phyloP scores from a whole-genome alignment of 23 tunicate genomes.

The Trididemnum miniatum region DNA sequence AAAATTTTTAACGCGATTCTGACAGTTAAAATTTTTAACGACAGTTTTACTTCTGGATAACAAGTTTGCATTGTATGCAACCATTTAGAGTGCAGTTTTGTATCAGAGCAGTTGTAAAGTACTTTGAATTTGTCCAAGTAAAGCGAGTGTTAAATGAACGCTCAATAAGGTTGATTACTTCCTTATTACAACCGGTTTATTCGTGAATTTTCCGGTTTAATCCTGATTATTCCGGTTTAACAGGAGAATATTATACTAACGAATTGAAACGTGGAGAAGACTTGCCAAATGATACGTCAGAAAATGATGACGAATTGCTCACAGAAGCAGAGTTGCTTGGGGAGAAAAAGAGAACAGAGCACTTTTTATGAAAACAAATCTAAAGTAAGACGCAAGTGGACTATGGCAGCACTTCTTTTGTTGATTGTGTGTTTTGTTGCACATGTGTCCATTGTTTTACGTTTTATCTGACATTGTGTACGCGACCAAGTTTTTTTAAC shows the following conservation, averaged over 20 bases:
- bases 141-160: no score
- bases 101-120: no score
- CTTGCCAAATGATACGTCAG: neutral
- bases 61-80: no score
- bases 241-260: slow-evolving; percentile 75
- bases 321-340: slow-evolving; percentile 47
- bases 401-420: neutral
- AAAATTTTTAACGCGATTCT: no score
- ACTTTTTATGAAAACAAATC: slow-evolving; percentile 45
- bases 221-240: no score
- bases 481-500: neutral
- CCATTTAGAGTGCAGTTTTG: no score
- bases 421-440: neutral
- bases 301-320: slow-evolving; percentile 23
- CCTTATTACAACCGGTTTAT: no score
- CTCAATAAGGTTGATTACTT: no score
- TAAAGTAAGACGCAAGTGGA: neutral
- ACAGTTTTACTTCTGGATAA: no score
- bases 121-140: no score
- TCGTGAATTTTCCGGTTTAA: no score
- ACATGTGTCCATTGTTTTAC: neutral
- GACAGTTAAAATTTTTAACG: no score
- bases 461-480: neutral
- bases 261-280: slow-evolving; percentile 39
- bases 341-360: slow-evolving; percentile 64